Evolutionary conservation across 2,797 vertebrate species (phyloP), one percentile per base, ranked within the genome.

Genomic region (Crocidura indochinensis): DNA sequence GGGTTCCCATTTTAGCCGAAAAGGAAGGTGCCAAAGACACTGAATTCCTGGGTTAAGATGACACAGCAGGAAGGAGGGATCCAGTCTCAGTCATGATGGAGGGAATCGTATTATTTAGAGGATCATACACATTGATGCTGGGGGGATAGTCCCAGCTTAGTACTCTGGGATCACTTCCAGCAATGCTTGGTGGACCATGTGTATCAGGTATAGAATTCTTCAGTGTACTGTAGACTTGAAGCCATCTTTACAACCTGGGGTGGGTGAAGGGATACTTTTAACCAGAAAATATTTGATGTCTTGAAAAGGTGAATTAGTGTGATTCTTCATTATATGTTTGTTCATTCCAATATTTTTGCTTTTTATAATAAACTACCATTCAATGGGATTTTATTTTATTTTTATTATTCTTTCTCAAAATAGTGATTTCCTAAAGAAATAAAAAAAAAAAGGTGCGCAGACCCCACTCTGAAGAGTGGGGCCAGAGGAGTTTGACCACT

Each of bases 381-480:
- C 38, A 62, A 31, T 68, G 64, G 24, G 56, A 19, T 60, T 51
- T 51, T 38, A 76, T 26, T 49, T 3, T 6, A 65, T 19, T 53
- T 92, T 81, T 27, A 14, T 11, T 27, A 87, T 84, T 46, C 56
- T 60, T 60, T 60, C 62, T 84, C 24, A n/a, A 68, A 79, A 17
- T 47, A 22, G 14, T 20, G 24, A 14, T 74, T 65, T 81, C 53
- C 27, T 17, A 74, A 60, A 68, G 31, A 26, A 80, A 38, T 38
- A 38, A 38, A 38, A 38, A 38, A 38, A 38, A 38, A 38, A 38
- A 38, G 38, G 38, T 38, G 38, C 2, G 38, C 38, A 38, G 38
- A 38, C 38, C 38, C 38, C 5, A 38, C 38, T 38, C 38, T 38
- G 38, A n/a, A n/a, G 38, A 38, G 38, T 38, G 38, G 38, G 38